phyloP scores from a whole-genome alignment of 2,797 vertebrate genomes.

The Chelidonichthys spinosus region DNA sequence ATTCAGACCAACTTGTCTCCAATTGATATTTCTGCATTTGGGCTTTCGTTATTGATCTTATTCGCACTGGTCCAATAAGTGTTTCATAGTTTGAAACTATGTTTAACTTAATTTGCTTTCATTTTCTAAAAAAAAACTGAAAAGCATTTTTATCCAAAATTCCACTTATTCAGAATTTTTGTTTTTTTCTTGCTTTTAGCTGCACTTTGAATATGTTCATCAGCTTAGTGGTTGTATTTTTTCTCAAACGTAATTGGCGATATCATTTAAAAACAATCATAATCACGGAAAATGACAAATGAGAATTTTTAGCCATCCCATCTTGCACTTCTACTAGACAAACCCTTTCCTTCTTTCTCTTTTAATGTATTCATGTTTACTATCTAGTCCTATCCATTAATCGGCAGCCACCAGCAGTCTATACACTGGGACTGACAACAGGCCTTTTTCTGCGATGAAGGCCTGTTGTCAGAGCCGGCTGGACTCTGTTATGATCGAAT shows the following conservation, averaged over 20 bases:
- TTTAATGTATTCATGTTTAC: slow-evolving; percentile 18
- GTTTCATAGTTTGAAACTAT: slow-evolving; percentile 4
- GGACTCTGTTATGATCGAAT: not conserved
- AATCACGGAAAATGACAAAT: no score
- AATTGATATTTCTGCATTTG: slow-evolving; percentile 3
- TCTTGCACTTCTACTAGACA: not conserved
- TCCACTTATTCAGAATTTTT: not conserved
- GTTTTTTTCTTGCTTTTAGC: not conserved
- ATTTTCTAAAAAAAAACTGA: not conserved
- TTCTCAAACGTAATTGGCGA: not conserved
- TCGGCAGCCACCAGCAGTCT: slow-evolving; percentile 37
- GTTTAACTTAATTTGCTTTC: not conserved
- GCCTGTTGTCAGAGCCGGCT: not conserved
- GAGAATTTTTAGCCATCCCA: not conserved
- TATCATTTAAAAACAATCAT: not conserved
- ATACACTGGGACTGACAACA: slow-evolving; percentile 12
- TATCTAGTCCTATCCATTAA: slow-evolving; percentile 12
- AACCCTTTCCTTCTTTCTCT: slow-evolving; percentile 2
- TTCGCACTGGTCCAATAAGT: not conserved
- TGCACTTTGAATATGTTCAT: not conserved
- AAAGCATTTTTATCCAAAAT: not conserved
- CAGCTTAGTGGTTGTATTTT: not conserved
- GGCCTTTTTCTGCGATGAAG: not conserved
- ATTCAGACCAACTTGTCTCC: slow-evolving; percentile 10
- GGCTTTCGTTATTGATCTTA: slow-evolving; percentile 8